Percentiles rank a stretch among this genome's conserved stretches.
These are phyloP conservation scores for Nymphalis polychloros DNA, from an alignment of 2,888 invertebrate species.

Conservation along the genomic window DNA sequence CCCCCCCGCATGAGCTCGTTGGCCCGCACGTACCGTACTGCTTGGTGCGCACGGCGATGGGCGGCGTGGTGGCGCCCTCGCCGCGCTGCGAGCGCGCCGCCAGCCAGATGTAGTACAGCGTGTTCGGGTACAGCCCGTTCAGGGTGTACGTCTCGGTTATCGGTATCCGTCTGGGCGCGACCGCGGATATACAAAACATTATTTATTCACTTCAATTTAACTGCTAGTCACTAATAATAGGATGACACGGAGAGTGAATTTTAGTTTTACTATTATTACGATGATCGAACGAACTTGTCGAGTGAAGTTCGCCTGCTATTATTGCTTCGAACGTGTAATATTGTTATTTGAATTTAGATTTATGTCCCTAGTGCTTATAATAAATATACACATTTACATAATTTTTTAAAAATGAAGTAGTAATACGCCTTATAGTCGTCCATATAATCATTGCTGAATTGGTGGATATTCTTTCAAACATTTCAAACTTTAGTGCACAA, in stretches of 20 bases:
- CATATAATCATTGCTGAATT: too few species aligned
- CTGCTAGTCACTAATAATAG: too few species aligned
- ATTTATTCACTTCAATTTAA: too few species aligned
- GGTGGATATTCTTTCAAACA: too few species aligned
- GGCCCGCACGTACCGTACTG: constrained; percentile 93
- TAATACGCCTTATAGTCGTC: too few species aligned
- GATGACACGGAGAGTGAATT: too few species aligned
- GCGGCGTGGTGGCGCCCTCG: constrained; percentile 97
- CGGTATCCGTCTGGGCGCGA: constrained; percentile 84
- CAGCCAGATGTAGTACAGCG: constrained; percentile 97
- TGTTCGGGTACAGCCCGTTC: constrained; percentile 96
- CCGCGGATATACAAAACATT: not conserved
- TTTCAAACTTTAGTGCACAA: too few species aligned
- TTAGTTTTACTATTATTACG: not conserved
- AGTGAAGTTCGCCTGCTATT: not conserved
- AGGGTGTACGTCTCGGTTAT: constrained; percentile 93
- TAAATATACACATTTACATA: too few species aligned
- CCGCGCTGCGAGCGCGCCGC: constrained; percentile 96
- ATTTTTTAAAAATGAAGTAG: too few species aligned
- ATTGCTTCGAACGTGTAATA: not conserved
- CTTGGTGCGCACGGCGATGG: constrained; percentile 96
- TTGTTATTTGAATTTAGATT: not conserved
- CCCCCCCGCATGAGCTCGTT: not conserved
- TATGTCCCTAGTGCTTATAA: too few species aligned
- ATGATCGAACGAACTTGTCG: not conserved